These are phyloP conservation scores for Australoheros scitulus DNA, from an alignment of 2,113 vertebrate species.

Conservation along the genomic window DNA sequence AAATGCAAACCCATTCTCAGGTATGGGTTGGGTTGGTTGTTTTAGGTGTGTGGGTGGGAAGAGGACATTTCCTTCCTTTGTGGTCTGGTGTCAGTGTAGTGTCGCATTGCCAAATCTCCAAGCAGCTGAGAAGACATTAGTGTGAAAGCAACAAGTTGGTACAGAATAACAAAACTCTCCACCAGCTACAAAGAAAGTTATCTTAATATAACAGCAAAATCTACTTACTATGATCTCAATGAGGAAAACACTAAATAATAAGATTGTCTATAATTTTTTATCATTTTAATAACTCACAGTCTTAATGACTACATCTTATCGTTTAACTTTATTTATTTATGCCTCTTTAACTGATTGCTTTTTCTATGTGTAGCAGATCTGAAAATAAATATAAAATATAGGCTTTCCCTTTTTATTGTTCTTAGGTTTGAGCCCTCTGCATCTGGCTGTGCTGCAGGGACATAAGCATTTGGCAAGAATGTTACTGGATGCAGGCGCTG, in stretches of 20 bases:
- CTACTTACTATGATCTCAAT: no score
- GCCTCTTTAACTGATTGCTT: neutral
- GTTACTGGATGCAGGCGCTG: slow-evolving; percentile 82
- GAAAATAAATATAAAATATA: neutral
- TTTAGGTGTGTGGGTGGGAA: slow-evolving; percentile 33
- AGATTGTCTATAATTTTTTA: no score
- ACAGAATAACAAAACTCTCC: no score
- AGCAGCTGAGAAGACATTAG: neutral
- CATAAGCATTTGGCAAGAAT: slow-evolving; percentile 74
- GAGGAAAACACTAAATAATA: no score
- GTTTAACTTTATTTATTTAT: neutral
- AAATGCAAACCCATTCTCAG: slow-evolving; percentile 3
- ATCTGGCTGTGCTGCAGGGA: slow-evolving; percentile 82
- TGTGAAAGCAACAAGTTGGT: neutral
- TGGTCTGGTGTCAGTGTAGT: slow-evolving; percentile 20
- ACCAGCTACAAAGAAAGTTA: no score
- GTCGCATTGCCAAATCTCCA: neutral
- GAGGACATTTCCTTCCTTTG: slow-evolving; percentile 52
- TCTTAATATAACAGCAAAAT: no score
- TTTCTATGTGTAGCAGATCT: neutral
- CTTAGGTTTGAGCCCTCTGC: slow-evolving; percentile 86
- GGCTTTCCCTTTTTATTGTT: neutral
- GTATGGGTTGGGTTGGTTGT: neutral
- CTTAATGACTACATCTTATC: no score
- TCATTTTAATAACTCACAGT: no score